A percentile compares a stretch with the other conserved stretches of the same genome.
Conservation (phyloP, 2,888 invertebrate species). For the Ariolimax columbianus region DNA sequence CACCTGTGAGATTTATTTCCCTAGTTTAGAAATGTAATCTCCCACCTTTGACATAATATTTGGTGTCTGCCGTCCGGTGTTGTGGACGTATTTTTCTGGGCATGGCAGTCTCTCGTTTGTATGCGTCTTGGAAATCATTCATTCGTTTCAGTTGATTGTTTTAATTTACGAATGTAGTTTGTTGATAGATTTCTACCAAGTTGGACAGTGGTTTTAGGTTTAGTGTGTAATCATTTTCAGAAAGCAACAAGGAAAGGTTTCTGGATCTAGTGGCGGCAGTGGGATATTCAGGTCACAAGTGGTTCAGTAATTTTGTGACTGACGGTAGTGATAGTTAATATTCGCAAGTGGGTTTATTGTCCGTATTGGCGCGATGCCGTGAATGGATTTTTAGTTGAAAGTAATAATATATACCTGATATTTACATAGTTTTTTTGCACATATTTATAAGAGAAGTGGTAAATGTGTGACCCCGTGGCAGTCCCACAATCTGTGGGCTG, state of each 20-base stretch:
- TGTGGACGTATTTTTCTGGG: not conserved
- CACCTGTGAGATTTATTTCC: constrained; percentile 1
- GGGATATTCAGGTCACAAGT: not conserved
- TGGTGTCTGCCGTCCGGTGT: not conserved
- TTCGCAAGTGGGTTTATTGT: not conserved
- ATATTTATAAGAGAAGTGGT: not conserved
- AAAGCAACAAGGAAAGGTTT: not conserved
- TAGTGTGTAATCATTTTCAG: not conserved
- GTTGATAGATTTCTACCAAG: not conserved
- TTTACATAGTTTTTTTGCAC: not conserved
- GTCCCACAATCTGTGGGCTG: constrained; percentile 38
- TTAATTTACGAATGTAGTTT: not conserved
- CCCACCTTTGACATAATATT: constrained; percentile 25
- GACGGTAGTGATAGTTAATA: not conserved
- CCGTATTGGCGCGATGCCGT: not conserved
- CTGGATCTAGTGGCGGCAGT: not conserved
- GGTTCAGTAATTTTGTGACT: not conserved
- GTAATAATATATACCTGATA: not conserved
- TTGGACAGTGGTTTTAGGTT: not conserved
- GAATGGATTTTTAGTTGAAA: not conserved
- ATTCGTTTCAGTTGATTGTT: not conserved
- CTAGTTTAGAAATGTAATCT: not conserved
- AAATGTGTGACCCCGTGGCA: constrained; percentile 34
- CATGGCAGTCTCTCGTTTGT: constrained; percentile 8
- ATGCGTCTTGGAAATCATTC: not conserved